These are phyloP conservation scores for Pseudomugil tenellus DNA, from an alignment of 2,797 vertebrate species.

Conservation along the genomic window DNA sequence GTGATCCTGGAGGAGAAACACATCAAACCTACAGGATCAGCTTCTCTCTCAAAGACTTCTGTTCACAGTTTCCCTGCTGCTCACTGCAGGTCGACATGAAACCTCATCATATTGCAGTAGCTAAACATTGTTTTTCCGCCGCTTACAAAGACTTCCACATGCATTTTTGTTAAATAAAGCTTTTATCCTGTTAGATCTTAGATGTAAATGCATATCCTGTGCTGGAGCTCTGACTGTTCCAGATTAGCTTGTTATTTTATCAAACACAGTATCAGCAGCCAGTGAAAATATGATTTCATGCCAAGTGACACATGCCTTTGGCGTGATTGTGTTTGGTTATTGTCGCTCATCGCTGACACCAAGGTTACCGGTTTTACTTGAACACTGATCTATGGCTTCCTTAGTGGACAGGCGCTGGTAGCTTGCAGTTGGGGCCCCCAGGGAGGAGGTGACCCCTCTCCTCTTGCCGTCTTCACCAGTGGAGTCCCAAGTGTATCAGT, in stretches of 20 bases:
- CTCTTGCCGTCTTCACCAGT: conserved; percentile 62
- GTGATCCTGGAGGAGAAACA: conserved; percentile 29
- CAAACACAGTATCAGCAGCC: conserved; percentile 31
- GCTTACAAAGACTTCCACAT: neutral
- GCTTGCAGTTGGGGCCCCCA: conserved; percentile 19
- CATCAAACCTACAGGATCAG: conserved; percentile 32
- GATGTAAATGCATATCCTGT: conserved; percentile 23
- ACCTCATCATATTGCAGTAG: conserved; percentile 59
- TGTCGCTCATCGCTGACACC: conserved; percentile 48
- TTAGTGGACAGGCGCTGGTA: conserved; percentile 18
- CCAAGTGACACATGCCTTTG: conserved; percentile 58
- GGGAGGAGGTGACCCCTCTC: conserved; percentile 60
- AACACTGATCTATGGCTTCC: conserved; percentile 66
- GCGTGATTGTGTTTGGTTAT: conserved; percentile 38
- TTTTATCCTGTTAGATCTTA: conserved; percentile 27
- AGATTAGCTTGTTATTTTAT: conserved; percentile 32
- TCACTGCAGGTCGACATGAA: conserved; percentile 51
- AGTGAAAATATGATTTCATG: conserved; percentile 33
- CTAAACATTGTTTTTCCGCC: conserved; percentile 65
- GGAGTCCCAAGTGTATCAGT: conserved; percentile 72
- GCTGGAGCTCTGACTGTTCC: conserved; percentile 7
- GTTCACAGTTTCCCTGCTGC: conserved; percentile 26
- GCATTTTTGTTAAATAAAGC: conserved; percentile 20
- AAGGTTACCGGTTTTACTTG: conserved; percentile 41
- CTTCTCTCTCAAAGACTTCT: conserved; percentile 30